Percentiles rank a stretch among this genome's conserved stretches.
Conservation (phyloP, 2,113 vertebrate species). For the Oreotrochilus melanogaster region DNA sequence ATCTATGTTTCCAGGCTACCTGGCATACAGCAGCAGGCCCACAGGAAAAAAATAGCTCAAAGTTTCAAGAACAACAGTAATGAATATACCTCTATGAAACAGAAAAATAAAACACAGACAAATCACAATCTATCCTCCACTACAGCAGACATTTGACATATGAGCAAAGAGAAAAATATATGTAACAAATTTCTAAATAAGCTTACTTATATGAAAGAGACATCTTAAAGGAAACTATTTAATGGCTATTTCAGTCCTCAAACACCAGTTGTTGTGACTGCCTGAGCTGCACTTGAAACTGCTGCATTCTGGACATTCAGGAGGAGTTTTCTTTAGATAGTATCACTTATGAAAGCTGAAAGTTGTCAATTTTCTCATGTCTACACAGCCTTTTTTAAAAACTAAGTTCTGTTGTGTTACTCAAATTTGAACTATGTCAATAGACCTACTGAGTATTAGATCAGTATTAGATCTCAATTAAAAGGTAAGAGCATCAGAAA, state of each 20-base stretch:
- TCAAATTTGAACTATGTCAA: not conserved
- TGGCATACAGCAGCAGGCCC: not conserved
- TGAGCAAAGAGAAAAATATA: not conserved
- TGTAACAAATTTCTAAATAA: not conserved
- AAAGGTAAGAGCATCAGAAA: not conserved
- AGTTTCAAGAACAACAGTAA: not conserved
- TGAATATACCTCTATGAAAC: not conserved
- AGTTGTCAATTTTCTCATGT: not conserved
- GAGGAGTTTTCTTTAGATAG: not conserved
- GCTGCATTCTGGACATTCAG: not conserved
- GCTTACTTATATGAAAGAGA: not conserved
- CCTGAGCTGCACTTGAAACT: conserved; percentile 5
- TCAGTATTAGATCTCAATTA: not conserved
- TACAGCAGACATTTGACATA: not conserved
- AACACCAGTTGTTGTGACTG: not conserved
- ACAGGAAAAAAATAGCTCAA: not conserved
- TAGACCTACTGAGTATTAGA: not conserved
- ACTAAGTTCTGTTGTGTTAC: not conserved
- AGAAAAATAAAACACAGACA: not conserved
- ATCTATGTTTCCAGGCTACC: not conserved
- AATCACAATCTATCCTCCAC: not conserved
- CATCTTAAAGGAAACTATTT: not conserved
- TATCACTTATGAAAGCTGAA: not conserved
- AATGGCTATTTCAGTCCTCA: conserved; percentile 17
- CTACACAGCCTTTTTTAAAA: not conserved